Conservation (phyloP, 2,113 vertebrate species). For the Phylloscopus trochilus region DNA sequence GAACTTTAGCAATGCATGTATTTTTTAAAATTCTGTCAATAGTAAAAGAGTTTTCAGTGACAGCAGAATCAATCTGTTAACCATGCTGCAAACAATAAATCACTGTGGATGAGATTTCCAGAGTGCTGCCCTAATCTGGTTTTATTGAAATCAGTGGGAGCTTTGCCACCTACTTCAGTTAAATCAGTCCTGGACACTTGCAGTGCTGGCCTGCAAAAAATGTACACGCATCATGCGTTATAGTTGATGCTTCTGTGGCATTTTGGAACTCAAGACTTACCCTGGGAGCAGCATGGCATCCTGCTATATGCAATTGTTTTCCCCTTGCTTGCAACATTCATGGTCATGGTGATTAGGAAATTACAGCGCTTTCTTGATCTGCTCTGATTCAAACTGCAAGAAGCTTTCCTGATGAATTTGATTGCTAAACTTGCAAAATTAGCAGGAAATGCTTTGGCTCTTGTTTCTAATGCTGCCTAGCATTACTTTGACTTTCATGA, state of each 20-base stretch:
- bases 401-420: background rate
- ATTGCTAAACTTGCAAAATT: background rate
- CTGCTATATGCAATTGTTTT: background rate
- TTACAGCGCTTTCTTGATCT: background rate
- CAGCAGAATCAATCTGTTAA: background rate
- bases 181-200: background rate
- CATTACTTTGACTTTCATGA: background rate
- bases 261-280: background rate
- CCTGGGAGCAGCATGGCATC: background rate
- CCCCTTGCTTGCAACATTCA: background rate
- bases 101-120: background rate
- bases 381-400: background rate
- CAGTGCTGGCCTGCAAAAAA: background rate
- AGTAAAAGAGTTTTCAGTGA: background rate
- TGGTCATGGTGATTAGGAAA: background rate
- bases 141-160: conserved; percentile 36
- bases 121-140: background rate
- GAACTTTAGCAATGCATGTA: background rate
- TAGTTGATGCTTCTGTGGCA: background rate
- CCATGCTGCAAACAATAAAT: background rate
- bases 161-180: conserved; percentile 22
- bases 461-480: background rate
- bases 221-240: rapidly evolving
- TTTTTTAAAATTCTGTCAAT: background rate
- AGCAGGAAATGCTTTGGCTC: background rate